Evolutionary conservation across 2,113 vertebrate species (phyloP).

Genomic region (Procavia capensis): DNA sequence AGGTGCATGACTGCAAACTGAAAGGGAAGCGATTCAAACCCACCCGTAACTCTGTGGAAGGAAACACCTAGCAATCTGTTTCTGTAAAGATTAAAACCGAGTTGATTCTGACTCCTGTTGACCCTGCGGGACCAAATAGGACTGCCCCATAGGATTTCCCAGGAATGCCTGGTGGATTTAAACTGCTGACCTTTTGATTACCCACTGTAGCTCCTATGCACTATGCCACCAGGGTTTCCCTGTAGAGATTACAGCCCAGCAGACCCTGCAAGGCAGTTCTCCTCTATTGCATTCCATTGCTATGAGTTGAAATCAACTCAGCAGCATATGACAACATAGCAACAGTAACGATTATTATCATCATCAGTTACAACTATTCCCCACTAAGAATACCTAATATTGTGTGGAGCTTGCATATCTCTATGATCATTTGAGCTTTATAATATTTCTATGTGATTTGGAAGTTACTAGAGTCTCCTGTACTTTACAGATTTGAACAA

Average conservation of each 20-base stretch:
- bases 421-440: neutral
- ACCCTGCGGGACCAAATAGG: no score
- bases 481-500: neutral
- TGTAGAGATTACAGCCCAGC: neutral
- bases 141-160: no score
- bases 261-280: neutral
- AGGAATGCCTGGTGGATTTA: no score
- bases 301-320: neutral
- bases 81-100: neutral
- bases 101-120: no score
- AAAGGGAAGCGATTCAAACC: neutral
- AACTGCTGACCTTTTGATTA: no score
- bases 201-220: no score
- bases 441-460: neutral
- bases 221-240: no score
- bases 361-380: neutral
- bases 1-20: neutral
- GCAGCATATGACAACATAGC: neutral
- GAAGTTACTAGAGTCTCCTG: neutral
- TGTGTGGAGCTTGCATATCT: neutral
- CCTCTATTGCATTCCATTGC: neutral
- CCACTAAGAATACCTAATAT: neutral
- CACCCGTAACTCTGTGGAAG: neutral
- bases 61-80: neutral
- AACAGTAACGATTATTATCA: neutral